Evolutionary conservation across 1,140 invertebrate genomes (phyloP), one percentile per base, ranked within the genome.

Genomic region (Magallana gigas): DNA sequence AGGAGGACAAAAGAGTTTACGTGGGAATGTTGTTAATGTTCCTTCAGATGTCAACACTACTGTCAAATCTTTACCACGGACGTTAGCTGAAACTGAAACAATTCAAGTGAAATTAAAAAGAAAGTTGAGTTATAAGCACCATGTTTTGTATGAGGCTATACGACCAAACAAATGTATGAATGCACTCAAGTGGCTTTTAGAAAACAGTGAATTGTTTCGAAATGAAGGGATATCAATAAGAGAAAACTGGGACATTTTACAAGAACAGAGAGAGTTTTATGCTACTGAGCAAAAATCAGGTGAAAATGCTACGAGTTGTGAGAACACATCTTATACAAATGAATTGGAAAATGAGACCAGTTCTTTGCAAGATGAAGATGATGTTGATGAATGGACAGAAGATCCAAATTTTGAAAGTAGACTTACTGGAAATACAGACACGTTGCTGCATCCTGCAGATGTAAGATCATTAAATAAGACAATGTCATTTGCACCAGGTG

Each of bases 1-100:
- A 64, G 90, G 84, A 18, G 84, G 85, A 1, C 88, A 90, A 71
- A 11, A 84, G 12, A 85, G 57, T 57, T 14, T 90, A 23, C 87
- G 59, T 68, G 86, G 90, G 14, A 85, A 88, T 62, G 84, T 90
- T 76, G 90, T 90, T 18, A 90, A 90, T 90, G 90, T 90, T 5
- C 88, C 90, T 48, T 57, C 86, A 59, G 86, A 90, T 87, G 85
- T 89, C 89, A 89, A 86, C 60, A 85, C 18, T 23, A 23, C 23
- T 23, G 23, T 23, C 23, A 23, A 23, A 23, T 23, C 23, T 23
- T 23, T 23, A 23, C 23, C 23, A 23, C 23, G 23, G 23, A 23
- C 23, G 23, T 23, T 23, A 23, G 23, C 23, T 23, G 23, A 23
- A 23, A 23, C 23, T 23, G 23, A 23, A 23, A 23, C 23, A 23